Evolutionary conservation across 2,113 vertebrate genomes (phyloP).

Genomic region (Ceratotherium simum): DNA sequence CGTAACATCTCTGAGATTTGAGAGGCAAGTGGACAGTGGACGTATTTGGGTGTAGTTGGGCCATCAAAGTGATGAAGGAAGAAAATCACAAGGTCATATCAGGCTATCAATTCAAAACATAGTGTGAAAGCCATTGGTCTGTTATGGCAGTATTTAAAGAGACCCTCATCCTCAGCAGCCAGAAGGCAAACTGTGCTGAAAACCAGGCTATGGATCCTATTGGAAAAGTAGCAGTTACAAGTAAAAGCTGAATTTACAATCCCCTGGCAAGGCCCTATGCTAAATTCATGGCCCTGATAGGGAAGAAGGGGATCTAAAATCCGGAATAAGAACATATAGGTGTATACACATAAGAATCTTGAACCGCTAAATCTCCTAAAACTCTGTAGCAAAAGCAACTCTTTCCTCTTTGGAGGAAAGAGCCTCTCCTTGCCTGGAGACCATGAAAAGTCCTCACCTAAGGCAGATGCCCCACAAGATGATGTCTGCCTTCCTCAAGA

Average conservation of each 20-base stretch:
- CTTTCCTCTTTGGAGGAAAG: background rate
- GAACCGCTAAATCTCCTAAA: background rate
- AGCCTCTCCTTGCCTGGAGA: background rate
- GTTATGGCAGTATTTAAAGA: background rate
- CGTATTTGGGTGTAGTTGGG: background rate
- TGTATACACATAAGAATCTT: background rate
- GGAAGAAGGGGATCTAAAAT: background rate
- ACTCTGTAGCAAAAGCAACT: background rate
- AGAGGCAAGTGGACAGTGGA: background rate
- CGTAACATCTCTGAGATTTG: background rate
- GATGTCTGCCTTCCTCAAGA: background rate
- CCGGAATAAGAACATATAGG: background rate
- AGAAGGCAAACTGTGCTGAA: background rate
- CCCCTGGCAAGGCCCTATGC: background rate
- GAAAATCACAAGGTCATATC: background rate
- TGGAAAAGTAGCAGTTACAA: background rate
- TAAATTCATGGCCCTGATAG: background rate
- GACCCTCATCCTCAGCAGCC: background rate
- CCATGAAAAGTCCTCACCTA: background rate
- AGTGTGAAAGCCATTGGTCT: background rate
- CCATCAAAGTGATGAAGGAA: background rate
- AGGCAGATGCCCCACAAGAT: background rate
- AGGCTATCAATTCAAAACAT: background rate
- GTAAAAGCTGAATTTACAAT: background rate
- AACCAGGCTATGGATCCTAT: background rate